Evolutionary conservation across 2,113 vertebrate genomes (phyloP).

Genomic region (Rhinopomastus cyanomelas): DNA sequence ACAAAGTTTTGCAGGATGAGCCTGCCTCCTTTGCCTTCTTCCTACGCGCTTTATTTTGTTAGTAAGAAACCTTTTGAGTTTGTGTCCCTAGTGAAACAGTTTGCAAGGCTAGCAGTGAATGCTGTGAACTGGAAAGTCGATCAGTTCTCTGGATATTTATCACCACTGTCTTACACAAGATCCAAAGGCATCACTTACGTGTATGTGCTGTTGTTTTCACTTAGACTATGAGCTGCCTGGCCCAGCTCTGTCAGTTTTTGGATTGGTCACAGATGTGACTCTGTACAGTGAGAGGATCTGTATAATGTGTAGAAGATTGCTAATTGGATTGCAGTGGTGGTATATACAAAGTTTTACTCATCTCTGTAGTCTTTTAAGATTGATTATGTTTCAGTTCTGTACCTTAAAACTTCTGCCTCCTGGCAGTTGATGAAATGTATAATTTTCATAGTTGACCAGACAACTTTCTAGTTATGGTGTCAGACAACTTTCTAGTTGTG

Average conservation of each 20-base stretch:
- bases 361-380: not conserved
- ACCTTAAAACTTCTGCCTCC: not conserved
- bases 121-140: fast-evolving
- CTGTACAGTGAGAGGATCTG: not conserved
- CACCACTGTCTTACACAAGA: not conserved
- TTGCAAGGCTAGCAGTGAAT: not conserved
- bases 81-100: not conserved
- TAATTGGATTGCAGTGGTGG: not conserved
- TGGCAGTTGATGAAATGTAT: not conserved
- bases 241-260: not conserved
- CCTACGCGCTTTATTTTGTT: not conserved
- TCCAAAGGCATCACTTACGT: not conserved
- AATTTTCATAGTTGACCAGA: not conserved
- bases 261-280: not conserved
- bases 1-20: not conserved
- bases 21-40: not conserved
- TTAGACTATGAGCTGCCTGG: not conserved
- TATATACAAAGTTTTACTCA: not conserved
- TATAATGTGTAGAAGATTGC: not conserved
- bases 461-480: too few relatives aligned
- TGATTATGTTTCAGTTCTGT: not conserved
- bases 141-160: not conserved
- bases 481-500: not conserved
- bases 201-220: not conserved
- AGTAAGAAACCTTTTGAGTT: not conserved